These are phyloP conservation scores for Lethenteron camtschaticum DNA, from an alignment of 2,113 vertebrate genomes.

Conservation along the genomic window DNA sequence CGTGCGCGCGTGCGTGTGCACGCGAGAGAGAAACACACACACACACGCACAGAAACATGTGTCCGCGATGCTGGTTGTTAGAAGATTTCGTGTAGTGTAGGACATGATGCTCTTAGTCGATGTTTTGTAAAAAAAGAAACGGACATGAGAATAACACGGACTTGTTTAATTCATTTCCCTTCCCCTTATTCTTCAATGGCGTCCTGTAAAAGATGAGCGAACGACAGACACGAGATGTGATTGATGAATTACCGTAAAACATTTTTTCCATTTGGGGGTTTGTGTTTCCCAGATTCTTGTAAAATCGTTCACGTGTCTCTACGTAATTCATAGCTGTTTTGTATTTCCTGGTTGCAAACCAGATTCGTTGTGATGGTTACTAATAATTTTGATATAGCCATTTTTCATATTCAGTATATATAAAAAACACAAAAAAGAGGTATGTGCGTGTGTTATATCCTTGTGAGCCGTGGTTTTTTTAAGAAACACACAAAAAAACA, in stretches of 20 bases:
- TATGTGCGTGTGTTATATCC: too few relatives aligned
- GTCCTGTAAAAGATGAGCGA: slow-evolving; percentile 77
- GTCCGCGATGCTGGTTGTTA: not conserved
- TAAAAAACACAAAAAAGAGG: too few relatives aligned
- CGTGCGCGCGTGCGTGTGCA: not conserved
- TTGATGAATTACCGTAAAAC: slow-evolving; percentile 80
- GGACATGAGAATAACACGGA: slow-evolving; percentile 23
- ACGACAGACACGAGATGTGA: slow-evolving; percentile 54
- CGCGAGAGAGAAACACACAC: not conserved
- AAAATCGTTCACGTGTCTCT: slow-evolving; percentile 99
- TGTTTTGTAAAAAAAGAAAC: slow-evolving; percentile 25
- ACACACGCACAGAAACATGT: not conserved
- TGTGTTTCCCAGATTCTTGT: slow-evolving; percentile 99
- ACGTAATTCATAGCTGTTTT: slow-evolving; percentile 99
- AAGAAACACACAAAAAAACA: too few relatives aligned
- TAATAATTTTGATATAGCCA: slow-evolving; percentile 99
- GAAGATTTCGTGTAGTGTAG: not conserved
- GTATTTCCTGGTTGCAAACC: slow-evolving; percentile 99
- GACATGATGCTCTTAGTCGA: slow-evolving; percentile 7
- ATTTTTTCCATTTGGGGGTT: slow-evolving; percentile 9
- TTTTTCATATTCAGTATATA: slow-evolving; percentile 23
- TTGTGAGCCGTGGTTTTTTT: too few relatives aligned
- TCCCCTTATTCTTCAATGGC: slow-evolving; percentile 78
- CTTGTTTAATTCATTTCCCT: slow-evolving; percentile 91
- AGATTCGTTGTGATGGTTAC: slow-evolving; percentile 99